Base-by-base conservation (phyloP, 2,113 vertebrate species). In the Panthera tigris region DNA sequence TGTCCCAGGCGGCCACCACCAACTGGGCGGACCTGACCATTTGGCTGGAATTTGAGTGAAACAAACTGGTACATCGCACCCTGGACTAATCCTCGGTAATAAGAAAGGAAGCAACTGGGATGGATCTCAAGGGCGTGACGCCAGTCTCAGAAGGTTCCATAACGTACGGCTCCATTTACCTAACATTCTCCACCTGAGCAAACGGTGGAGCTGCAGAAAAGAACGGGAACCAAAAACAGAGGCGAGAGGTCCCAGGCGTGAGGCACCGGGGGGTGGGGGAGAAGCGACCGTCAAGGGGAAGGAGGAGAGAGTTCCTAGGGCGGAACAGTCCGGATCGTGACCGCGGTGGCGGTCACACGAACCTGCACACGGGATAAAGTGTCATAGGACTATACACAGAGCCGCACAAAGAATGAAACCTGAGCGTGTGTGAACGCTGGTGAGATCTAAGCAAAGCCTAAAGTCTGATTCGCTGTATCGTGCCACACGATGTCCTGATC, bases 11-110 rank as follows among this genome's bases (percentile, higher is more conserved):
- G 66, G 50, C 16, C 33, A 39, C n/a, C 13, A 4, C 85, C 63
- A 1, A 0, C 27, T 0, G 18, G 85, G 27, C 14, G 11, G 4
- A 4, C 33, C 6, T 1, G 52, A 13, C 19, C 23, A 3, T 11
- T 21, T 8, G 4, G 39, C 4, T 21, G 19, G 45, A n/a, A 78
- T 73, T 21, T 4, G 13, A 79, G 68, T 31, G 65, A 18, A 45
- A 39, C 25, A 80, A 31, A 36, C 13, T 7, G 68, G 41, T 7
- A 21, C 7, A 23, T 25, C 29, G 21, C 33, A 25, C 36, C 16
- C 7, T 0, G 23, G 33, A 18, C 27, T 4, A 3, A 23, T 1
- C 57, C 41, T 50, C 33, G 0, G 0, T 10, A 36, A 74, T 7
- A 18, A 74, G 16, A 71, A 71, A 93, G 31, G 29, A 50, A n/a